phyloP scores from a whole-genome alignment of 1,140 invertebrate species.

The Conus ventricosus region DNA sequence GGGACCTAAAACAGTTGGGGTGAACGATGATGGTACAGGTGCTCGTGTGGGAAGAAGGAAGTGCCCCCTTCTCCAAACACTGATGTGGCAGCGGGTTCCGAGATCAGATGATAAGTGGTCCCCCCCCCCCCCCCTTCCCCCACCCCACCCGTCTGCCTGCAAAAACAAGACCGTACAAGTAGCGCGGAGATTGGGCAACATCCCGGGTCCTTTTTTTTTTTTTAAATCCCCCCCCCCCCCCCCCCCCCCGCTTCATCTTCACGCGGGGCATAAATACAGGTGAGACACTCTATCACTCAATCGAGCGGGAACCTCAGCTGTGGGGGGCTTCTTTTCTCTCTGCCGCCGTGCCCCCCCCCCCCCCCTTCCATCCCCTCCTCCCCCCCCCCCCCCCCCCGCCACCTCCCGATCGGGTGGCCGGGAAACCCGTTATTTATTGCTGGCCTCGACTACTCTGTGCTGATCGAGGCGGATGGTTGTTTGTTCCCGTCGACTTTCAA shows the following conservation, averaged over 20 bases:
- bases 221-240: background rate
- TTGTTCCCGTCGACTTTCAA: too few species aligned
- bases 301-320: background rate
- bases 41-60: background rate
- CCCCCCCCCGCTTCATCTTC: background rate
- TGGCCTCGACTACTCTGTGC: too few species aligned
- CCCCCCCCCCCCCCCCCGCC: too few species aligned
- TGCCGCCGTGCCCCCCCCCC: too few species aligned
- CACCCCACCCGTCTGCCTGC: background rate
- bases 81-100: background rate
- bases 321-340: too few species aligned
- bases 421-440: too few species aligned
- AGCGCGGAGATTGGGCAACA: too few species aligned
- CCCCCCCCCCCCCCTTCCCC: background rate
- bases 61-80: background rate
- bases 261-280: background rate
- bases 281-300: background rate
- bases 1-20: too few species aligned
- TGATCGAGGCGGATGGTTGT: too few species aligned
- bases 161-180: background rate
- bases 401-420: too few species aligned
- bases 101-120: background rate
- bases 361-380: too few species aligned
- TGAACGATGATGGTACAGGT: background rate
- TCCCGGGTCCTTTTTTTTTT: too few species aligned